Evolutionary conservation across 2,888 invertebrate genomes (phyloP), one percentile per base, ranked within the genome.

Genomic region (Rotaria magnacalcarata): DNA sequence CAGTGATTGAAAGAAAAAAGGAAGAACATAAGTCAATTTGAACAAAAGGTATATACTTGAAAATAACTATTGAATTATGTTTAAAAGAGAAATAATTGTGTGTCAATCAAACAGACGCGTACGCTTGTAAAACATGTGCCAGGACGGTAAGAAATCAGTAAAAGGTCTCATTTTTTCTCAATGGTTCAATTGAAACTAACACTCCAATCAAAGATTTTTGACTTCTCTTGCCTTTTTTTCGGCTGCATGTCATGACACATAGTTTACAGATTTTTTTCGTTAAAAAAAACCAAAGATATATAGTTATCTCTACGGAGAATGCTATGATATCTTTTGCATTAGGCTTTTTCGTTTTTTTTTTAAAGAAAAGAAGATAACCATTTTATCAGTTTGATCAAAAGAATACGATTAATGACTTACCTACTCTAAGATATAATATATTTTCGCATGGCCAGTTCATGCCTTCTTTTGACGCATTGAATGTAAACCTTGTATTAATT

Each of bases 1-100:
- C 34, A 34, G 34, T 3, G 34, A 52, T 3, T 16, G 3, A 16
- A 52, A 16, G 14, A 52, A 52, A 67, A 67, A 34, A 58, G n/a
- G 16, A 58, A 58, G 24, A 58, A 24, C 58, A 27, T 27, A 67
- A 67, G 67, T 67, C 67, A 67, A 67, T 67, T 27, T 67, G 67
- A 67, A 67, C 67, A 67, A 16, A 67, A 67, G 67, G 67, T 67
- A 67, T 67, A 67, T 67, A 67, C 67, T 67, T 67, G 67, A 52
- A 67, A 67, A 67, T 67, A 67, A 67, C 27, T 27, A 67, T 67
- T 67, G 67, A 67, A 67, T 67, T 34, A 67, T 67, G 67, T 67
- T 67, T 34, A 67, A 34, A 27, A 16, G 19, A 27, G 34, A 14
- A 34, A 34, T 16, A 27, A 67, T 67, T 27, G 34, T 14, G 16